A percentile compares a stretch with the other conserved stretches of the same genome.
phyloP scores from a whole-genome alignment of 92 coral and sea anemone genomes.

The Ricordea florida region DNA sequence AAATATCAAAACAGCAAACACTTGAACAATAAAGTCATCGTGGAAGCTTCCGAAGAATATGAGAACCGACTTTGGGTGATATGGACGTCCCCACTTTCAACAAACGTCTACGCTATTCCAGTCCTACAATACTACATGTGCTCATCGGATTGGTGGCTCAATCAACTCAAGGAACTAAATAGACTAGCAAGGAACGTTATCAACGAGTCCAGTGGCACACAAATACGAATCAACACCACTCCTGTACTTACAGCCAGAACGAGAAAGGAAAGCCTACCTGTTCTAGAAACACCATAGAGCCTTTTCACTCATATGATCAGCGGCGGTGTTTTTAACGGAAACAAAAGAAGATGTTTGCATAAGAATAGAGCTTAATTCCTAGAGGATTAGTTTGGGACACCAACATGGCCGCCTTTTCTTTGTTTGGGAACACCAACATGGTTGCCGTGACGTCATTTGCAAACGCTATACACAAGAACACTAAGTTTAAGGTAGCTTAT shows the following conservation, averaged over 20 bases:
- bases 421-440: too few relatives aligned
- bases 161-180: constrained; percentile 25
- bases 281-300: too few relatives aligned
- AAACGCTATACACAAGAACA: neutral
- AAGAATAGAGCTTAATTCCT: too few relatives aligned
- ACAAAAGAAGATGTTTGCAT: too few relatives aligned
- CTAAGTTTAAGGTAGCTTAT: neutral
- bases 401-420: too few relatives aligned
- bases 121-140: constrained; percentile 29
- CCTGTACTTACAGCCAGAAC: neutral
- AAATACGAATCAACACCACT: constrained; percentile 1
- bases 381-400: too few relatives aligned
- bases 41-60: constrained; percentile 23
- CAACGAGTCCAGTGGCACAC: constrained; percentile 8
- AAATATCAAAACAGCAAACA: neutral
- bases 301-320: too few relatives aligned
- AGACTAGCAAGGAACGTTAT: constrained; percentile 25
- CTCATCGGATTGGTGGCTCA: constrained; percentile 23
- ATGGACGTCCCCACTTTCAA: constrained; percentile 30
- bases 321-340: too few relatives aligned
- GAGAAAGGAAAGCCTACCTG: too few relatives aligned
- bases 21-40: neutral
- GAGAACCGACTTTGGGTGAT: constrained; percentile 24
- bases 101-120: constrained; percentile 16
- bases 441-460: too few relatives aligned